Evolutionary conservation across 2,113 vertebrate species (phyloP).

Genomic region (Octodon degus): DNA sequence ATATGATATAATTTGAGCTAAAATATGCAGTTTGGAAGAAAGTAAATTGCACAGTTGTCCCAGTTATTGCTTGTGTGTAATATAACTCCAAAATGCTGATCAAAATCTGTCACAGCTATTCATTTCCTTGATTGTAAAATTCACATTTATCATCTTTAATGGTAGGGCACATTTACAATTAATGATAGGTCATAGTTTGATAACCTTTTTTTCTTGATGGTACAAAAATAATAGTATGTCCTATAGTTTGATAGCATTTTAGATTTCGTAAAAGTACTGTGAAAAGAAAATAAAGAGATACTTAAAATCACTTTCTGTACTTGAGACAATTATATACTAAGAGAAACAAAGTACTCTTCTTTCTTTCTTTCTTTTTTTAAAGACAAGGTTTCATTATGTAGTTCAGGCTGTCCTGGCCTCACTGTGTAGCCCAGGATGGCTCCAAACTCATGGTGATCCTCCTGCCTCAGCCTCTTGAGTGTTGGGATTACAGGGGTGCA

Average conservation of each 20-base stretch:
- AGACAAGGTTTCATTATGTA: too few relatives aligned
- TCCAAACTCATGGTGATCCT: too few relatives aligned
- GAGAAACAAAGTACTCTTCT: not conserved
- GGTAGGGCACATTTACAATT: not conserved
- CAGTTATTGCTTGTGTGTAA: not conserved
- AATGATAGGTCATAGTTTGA: not conserved
- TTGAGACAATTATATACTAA: constrained; percentile 34
- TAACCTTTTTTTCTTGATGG: not conserved
- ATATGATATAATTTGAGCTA: constrained; percentile 22
- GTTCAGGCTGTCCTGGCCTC: too few relatives aligned
- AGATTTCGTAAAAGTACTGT: constrained; percentile 34
- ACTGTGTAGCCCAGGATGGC: too few relatives aligned
- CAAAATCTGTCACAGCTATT: not conserved
- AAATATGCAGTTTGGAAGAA: not conserved
- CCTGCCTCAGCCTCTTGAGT: too few relatives aligned
- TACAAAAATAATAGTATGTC: constrained; percentile 43
- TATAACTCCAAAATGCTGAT: not conserved
- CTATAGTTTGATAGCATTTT: not conserved
- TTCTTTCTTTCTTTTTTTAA: too few relatives aligned
- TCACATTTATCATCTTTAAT: constrained; percentile 4
- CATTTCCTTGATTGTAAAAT: not conserved
- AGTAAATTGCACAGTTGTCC: not conserved
- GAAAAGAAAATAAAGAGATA: constrained; percentile 20
- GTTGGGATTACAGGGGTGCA: too few relatives aligned
- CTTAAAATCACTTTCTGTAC: not conserved